Conservation (phyloP, 2,797 vertebrate species). For the Rhinichthys osculus region DNA sequence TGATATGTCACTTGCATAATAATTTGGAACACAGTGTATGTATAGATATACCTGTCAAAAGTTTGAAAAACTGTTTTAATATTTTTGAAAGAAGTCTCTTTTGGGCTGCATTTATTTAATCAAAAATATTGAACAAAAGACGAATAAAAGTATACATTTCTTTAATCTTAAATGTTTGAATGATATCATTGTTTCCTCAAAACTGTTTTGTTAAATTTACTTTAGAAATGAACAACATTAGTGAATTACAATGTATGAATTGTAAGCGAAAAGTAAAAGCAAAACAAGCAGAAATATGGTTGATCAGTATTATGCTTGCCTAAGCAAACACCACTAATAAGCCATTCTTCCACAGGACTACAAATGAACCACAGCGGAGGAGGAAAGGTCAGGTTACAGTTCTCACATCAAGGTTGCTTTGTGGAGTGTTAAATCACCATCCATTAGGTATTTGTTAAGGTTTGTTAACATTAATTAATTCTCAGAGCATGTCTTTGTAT, state of each 20-base stretch:
- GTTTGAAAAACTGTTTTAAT: too few relatives aligned
- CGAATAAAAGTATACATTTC: too few relatives aligned
- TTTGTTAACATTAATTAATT: slow-evolving; percentile 31
- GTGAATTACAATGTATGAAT: background rate
- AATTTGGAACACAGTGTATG: too few relatives aligned
- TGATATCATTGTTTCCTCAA: too few relatives aligned
- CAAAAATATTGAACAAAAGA: too few relatives aligned
- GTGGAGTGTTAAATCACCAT: slow-evolving; percentile 9
- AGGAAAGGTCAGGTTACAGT: background rate
- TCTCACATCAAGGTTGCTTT: slow-evolving; percentile 1
- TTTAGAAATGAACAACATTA: background rate
- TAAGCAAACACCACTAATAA: background rate
- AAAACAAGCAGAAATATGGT: background rate
- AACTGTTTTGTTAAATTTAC: background rate
- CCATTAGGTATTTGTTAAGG: slow-evolving; percentile 1
- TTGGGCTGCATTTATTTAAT: too few relatives aligned
- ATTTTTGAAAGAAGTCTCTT: too few relatives aligned
- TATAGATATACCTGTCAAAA: too few relatives aligned
- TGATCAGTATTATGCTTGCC: background rate
- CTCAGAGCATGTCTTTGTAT: slow-evolving; percentile 8
- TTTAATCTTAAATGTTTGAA: too few relatives aligned
- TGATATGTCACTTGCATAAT: too few relatives aligned
- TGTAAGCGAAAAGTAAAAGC: background rate
- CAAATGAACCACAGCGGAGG: background rate
- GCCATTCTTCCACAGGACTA: background rate